Conservation (phyloP, 2,888 invertebrate genomes). For the Standfussiana lucernea region DNA sequence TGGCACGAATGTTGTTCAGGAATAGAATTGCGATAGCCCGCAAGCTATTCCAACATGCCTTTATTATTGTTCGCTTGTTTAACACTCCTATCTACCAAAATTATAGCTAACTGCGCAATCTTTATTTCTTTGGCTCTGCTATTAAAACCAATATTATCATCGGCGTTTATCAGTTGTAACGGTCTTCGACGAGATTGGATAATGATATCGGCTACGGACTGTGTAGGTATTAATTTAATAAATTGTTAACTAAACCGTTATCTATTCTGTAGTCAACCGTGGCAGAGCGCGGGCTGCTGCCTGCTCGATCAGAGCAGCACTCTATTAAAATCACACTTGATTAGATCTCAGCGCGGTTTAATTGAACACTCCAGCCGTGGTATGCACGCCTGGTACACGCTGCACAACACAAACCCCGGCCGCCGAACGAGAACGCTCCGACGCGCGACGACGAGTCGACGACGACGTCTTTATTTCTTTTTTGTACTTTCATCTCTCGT, state of each 20-base stretch:
- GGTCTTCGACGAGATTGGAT: slow-evolving; percentile 74
- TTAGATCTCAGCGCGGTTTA: slow-evolving; percentile 85
- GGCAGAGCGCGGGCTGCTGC: slow-evolving; percentile 63
- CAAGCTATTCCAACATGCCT: slow-evolving; percentile 72
- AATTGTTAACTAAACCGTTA: slow-evolving; percentile 76
- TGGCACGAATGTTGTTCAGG: slow-evolving; percentile 73
- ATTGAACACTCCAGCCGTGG: slow-evolving; percentile 83
- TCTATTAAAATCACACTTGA: slow-evolving; percentile 88
- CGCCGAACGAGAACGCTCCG: slow-evolving; percentile 70
- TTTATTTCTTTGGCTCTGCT: slow-evolving; percentile 54
- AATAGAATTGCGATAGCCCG: slow-evolving; percentile 76
- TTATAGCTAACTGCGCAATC: slow-evolving; percentile 64
- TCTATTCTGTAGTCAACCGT: slow-evolving; percentile 72
- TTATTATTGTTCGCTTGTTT: slow-evolving; percentile 62
- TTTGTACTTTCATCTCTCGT: slow-evolving; percentile 78
- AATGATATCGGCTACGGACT: slow-evolving; percentile 73
- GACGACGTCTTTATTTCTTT: slow-evolving; percentile 67
- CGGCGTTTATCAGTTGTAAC: slow-evolving; percentile 71
- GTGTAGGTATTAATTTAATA: slow-evolving; percentile 74
- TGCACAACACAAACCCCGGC: slow-evolving; percentile 70
- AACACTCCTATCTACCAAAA: slow-evolving; percentile 48
- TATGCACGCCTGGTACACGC: slow-evolving; percentile 83
- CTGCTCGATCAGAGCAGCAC: slow-evolving; percentile 77
- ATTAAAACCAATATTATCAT: slow-evolving; percentile 63
- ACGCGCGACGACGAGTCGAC: slow-evolving; percentile 49